phyloP scores from a whole-genome alignment of 2,888 invertebrate genomes.

The Nephrotoma flavescens region DNA sequence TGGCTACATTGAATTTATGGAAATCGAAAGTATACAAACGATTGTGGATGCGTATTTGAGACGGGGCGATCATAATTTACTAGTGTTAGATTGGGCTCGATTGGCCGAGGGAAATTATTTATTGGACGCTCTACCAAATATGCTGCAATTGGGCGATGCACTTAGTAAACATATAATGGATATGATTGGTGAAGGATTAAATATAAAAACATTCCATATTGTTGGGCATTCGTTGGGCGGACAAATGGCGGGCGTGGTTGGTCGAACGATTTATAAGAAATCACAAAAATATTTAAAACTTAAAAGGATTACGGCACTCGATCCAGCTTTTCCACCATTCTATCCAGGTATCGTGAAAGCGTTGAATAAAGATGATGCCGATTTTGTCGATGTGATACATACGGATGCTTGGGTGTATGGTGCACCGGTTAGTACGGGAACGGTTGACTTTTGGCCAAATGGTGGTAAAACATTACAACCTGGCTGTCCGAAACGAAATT shows the following conservation, averaged over 20 bases:
- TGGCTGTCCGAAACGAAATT: slow-evolving; percentile 21
- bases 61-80: slow-evolving; percentile 24
- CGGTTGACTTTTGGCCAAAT: slow-evolving; percentile 33
- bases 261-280: slow-evolving; percentile 20
- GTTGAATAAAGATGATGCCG: slow-evolving; percentile 28
- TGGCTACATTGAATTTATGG: slow-evolving; percentile 42
- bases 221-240: slow-evolving; percentile 31
- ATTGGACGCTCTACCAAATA: slow-evolving; percentile 28
- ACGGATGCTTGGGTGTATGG: slow-evolving; percentile 42
- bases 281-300: slow-evolving; percentile 17
- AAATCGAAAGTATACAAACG: slow-evolving; percentile 40
- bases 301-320: slow-evolving; percentile 14
- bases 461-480: slow-evolving; percentile 15
- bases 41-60: slow-evolving; percentile 28
- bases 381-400: slow-evolving; percentile 45
- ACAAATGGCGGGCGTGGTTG: slow-evolving; percentile 27
- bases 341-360: slow-evolving; percentile 9
- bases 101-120: slow-evolving; percentile 30
- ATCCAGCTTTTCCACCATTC: slow-evolving; percentile 16
- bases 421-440: slow-evolving; percentile 35
- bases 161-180: slow-evolving; percentile 18
- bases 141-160: slow-evolving; percentile 12
- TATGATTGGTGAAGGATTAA: slow-evolving; percentile 25
- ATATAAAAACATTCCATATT: slow-evolving; percentile 24
- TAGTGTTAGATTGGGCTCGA: slow-evolving; percentile 28